Conservation (phyloP, 2,797 vertebrate genomes). For the Lemur catta region DNA sequence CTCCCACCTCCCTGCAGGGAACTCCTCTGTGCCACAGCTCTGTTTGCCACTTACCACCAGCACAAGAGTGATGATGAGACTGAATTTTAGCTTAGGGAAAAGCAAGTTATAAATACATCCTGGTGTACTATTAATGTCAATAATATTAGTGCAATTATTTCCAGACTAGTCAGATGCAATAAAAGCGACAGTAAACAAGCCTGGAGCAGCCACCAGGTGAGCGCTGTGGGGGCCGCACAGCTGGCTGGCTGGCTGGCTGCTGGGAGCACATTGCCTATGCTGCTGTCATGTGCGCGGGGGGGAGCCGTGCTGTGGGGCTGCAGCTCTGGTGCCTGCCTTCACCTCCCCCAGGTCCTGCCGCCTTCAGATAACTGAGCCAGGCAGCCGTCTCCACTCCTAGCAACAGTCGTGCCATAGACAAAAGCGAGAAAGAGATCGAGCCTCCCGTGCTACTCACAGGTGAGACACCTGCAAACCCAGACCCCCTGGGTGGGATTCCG, state of each 20-base stretch:
- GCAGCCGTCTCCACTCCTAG: background rate
- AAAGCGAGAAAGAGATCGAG: background rate
- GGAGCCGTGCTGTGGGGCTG: no score
- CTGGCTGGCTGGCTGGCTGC: background rate
- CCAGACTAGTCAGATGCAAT: conserved; percentile 69
- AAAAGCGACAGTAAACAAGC: conserved; percentile 50
- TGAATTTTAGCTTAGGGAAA: conserved; percentile 37
- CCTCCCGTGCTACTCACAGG: rapidly evolving
- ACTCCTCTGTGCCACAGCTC: rapidly evolving
- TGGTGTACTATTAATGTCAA: conserved; percentile 62
- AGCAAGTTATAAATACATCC: conserved; percentile 67
- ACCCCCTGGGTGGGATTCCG: background rate
- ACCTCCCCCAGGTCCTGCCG: background rate
- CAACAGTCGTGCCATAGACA: rapidly evolving
- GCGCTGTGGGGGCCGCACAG: rapidly evolving
- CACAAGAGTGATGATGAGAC: background rate
- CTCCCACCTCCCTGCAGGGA: background rate
- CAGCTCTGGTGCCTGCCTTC: background rate
- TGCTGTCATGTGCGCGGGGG: background rate
- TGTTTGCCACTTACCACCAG: background rate
- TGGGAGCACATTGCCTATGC: rapidly evolving
- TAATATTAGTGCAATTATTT: conserved; percentile 73
- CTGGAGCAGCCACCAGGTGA: conserved; percentile 30
- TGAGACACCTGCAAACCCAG: background rate
- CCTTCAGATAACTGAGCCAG: background rate